Evolutionary conservation across 2,888 invertebrate species (phyloP).

Genomic region (Parthenolecanium corni): DNA sequence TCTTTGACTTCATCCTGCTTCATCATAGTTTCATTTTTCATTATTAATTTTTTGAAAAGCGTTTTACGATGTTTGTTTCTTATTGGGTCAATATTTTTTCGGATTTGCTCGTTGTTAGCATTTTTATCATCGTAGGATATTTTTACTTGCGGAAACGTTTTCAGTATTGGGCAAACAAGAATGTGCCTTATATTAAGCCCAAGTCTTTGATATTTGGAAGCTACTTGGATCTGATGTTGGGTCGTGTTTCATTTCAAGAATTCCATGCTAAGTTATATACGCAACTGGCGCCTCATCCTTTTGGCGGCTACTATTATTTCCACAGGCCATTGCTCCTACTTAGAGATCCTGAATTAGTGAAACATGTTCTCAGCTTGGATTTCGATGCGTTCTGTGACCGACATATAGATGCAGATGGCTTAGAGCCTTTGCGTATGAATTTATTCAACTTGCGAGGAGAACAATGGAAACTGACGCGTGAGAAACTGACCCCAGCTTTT

Average conservation of each 20-base stretch:
- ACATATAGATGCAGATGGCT: constrained; percentile 37
- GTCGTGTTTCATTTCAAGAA: constrained; percentile 3
- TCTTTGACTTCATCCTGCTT: too few species aligned
- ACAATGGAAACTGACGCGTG: constrained; percentile 44
- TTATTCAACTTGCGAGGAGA: constrained; percentile 42
- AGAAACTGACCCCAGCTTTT: constrained; percentile 45
- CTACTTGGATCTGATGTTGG: neutral
- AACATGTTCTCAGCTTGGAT: constrained; percentile 41
- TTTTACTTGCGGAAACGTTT: constrained; percentile 7
- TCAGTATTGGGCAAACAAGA: constrained; percentile 13
- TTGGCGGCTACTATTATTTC: constrained; percentile 43
- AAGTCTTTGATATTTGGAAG: constrained; percentile 15
- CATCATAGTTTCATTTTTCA: too few species aligned
- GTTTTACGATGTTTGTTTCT: too few species aligned
- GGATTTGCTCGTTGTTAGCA: neutral
- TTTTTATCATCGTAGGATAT: neutral
- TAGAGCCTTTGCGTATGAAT: constrained; percentile 38
- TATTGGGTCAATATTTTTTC: too few species aligned
- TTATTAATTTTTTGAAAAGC: too few species aligned
- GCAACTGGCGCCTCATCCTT: constrained; percentile 31
- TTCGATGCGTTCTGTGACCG: constrained; percentile 43
- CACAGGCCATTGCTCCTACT: constrained; percentile 42
- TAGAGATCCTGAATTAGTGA: constrained; percentile 42
- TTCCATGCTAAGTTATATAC: neutral
- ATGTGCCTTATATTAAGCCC: constrained; percentile 12